Percentiles rank a stretch among this genome's conserved stretches.
Conservation (phyloP, 2,797 vertebrate species). For the Acipenser transmontanus region DNA sequence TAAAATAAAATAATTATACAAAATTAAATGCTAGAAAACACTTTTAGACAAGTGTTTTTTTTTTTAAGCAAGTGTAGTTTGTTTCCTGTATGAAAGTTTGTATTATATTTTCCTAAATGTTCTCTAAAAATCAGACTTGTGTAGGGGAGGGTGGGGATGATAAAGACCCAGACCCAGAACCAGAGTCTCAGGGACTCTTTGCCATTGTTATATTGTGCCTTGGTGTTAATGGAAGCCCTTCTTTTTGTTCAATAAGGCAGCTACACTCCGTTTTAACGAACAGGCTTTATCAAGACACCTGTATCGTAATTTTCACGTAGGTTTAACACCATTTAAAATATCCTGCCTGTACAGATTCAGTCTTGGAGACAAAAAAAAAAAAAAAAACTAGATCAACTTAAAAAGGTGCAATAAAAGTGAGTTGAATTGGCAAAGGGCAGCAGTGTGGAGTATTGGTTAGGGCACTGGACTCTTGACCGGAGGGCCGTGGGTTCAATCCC, state of each 20-base stretch:
- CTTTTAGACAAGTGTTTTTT: slow-evolving; percentile 55
- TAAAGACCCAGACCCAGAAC: slow-evolving; percentile 55
- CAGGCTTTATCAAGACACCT: too few species aligned
- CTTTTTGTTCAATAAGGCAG: slow-evolving; percentile 26
- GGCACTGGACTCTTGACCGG: too few species aligned
- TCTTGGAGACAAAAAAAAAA: too few species aligned
- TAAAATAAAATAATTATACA: slow-evolving; percentile 15
- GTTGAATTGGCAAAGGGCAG: too few species aligned
- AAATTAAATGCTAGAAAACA: slow-evolving; percentile 58
- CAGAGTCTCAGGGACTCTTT: slow-evolving; percentile 67
- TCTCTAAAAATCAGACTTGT: slow-evolving; percentile 64
- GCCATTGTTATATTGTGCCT: slow-evolving; percentile 85
- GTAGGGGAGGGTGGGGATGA: slow-evolving; percentile 51
- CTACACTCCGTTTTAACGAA: neutral
- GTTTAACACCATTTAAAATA: too few species aligned
- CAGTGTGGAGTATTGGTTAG: too few species aligned
- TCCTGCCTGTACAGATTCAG: too few species aligned
- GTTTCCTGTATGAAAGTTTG: slow-evolving; percentile 89
- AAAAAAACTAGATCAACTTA: too few species aligned
- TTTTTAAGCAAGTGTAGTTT: slow-evolving; percentile 68
- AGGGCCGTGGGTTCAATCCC: too few species aligned
- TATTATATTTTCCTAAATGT: slow-evolving; percentile 98
- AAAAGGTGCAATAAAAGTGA: too few species aligned
- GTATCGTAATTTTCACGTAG: too few species aligned
- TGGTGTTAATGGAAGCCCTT: slow-evolving; percentile 56